Base-by-base conservation (phyloP, 2,888 invertebrate genomes). In the Drosophila quasianomalipes region DNA sequence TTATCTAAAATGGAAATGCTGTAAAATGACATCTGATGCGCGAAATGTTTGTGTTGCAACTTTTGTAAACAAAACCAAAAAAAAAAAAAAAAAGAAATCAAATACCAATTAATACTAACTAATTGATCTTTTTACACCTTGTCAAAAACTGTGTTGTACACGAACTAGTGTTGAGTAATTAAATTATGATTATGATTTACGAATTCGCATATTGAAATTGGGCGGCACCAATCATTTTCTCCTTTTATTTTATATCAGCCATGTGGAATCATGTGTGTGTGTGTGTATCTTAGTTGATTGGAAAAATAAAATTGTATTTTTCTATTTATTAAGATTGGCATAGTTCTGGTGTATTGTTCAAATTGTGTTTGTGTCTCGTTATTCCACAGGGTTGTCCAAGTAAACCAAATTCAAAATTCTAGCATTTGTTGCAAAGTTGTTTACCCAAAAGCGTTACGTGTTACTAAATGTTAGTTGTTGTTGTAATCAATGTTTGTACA, bases 11-110 rank as follows among this genome's bases (percentile, higher is more conserved):
- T 66, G 79, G 86, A 83, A 89, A 82, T 87, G 87, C 87, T 88
- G 89, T 87, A 79, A 85, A 76, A 78, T 88, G 79, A 82, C 77
- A 89, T 79, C 84, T 83, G 88, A 85, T 74, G 83, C 81, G 87
- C 87, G 87, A 87, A 88, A 71, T 89, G 77, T 87, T 89, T 87
- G 80, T 88, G 87, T 89, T 88, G 87, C 87, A 89, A 88, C 87
- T 86, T 86, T 88, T 85, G 77, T 86, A 82, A 87, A 84, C 67
- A 70, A 74, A 79, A 70, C 67, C n/a, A 35, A 70, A 68, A 66
- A 64, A 63, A 68, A 53, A 60, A 22, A 22, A 22, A 54, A 70
- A 53, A 52, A 68, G 31, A 74, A 60, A 59, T 33, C 52, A 41
- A 69, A 66, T 44, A 44, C 58, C 31, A 67, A 66, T 64, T 61